Conservation (phyloP, 1,140 invertebrate species). For the Drosophila aff. region DNA sequence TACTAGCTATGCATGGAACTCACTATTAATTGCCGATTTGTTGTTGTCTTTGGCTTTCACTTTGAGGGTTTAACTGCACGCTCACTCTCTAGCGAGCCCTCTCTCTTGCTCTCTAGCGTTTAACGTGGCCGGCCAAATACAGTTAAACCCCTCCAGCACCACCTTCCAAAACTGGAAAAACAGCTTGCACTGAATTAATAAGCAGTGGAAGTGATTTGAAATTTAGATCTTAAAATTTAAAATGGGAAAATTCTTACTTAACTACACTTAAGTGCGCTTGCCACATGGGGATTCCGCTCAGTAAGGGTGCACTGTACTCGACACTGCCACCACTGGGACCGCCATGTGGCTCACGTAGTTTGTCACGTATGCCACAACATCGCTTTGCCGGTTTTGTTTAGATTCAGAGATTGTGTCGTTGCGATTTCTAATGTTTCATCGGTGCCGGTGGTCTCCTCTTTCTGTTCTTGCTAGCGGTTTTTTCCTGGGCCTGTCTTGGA, state of each 20-base stretch:
- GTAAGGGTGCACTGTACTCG: constrained; percentile 11
- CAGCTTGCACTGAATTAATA: not conserved
- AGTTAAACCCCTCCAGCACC: constrained; percentile 5
- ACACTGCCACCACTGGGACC: constrained; percentile 28
- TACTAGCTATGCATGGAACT: constrained; percentile 1
- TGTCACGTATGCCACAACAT: constrained; percentile 68
- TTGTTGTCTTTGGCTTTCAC: constrained; percentile 19
- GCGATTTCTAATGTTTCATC: constrained; percentile 15
- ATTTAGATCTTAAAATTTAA: constrained; percentile 1
- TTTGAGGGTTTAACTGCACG: not conserved
- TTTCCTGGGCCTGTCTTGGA: not conserved
- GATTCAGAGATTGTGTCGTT: constrained; percentile 26
- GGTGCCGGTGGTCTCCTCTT: constrained; percentile 2
- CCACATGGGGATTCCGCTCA: not conserved
- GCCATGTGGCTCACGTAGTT: constrained; percentile 53
- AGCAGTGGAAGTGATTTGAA: constrained; percentile 1
- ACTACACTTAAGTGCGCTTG: too few relatives aligned
- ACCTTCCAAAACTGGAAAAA: constrained; percentile 18
- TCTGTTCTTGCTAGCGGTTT: not conserved
- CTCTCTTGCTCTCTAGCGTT: not conserved
- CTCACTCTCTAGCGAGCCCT: not conserved
- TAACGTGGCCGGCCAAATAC: constrained; percentile 29
- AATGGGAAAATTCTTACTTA: not conserved
- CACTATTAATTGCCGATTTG: constrained; percentile 26
- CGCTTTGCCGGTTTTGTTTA: constrained; percentile 48